Percentiles rank a stretch among this genome's conserved stretches.
Evolutionary conservation across 1,140 invertebrate species (phyloP).

Genomic region (Mizuhopecten yessoensis): DNA sequence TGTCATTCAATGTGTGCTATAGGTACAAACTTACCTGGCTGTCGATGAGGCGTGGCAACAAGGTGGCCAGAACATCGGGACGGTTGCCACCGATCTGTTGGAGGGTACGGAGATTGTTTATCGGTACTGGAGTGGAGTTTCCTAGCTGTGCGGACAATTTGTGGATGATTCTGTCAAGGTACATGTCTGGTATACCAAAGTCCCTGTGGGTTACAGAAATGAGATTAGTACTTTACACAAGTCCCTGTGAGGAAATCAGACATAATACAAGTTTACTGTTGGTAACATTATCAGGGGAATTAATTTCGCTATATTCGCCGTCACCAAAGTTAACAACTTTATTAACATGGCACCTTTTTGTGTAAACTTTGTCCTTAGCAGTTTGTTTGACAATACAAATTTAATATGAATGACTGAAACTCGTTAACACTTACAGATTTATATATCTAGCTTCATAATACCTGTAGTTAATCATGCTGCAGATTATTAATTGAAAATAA

Average conservation of each 20-base stretch:
- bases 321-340: too few species aligned
- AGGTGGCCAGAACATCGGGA: conserved; percentile 63
- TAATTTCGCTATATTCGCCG: too few species aligned
- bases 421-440: too few species aligned
- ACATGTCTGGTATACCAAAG: conserved; percentile 60
- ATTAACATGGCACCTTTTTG: too few species aligned
- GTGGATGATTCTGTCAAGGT: conserved; percentile 60
- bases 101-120: conserved; percentile 60
- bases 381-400: too few species aligned
- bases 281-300: too few species aligned
- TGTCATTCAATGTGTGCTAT: too few species aligned
- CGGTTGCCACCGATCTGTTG: conserved; percentile 59
- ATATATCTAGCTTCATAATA: too few species aligned
- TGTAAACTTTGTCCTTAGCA: too few species aligned
- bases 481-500: too few species aligned
- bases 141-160: conserved; percentile 63
- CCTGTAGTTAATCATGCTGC: too few species aligned
- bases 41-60: conserved; percentile 64
- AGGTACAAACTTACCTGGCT: conserved; percentile 57
- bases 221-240: not conserved
- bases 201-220: conserved; percentile 52
- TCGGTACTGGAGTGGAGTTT: conserved; percentile 8
- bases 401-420: too few species aligned
- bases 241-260: not conserved
- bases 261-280: not conserved